Base-by-base conservation (phyloP, 2,113 vertebrate genomes). In the Sula dactylatra region DNA sequence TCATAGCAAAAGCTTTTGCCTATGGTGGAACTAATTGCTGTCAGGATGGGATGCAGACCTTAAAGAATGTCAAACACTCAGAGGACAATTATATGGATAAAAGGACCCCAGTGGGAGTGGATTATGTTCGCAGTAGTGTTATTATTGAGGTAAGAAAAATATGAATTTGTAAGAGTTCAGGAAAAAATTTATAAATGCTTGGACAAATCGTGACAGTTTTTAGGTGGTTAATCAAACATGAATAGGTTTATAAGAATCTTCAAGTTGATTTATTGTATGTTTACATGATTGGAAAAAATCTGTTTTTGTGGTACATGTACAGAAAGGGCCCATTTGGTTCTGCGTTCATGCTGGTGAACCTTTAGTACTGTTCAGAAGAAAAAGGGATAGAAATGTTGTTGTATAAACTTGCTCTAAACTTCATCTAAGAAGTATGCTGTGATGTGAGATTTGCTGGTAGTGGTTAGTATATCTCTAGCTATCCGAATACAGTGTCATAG, bases 1-100 rank as follows among this genome's bases (percentile, higher is more conserved):
- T 11, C 93, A 66, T 14, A 99, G 99, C 99, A 65, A 99, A 99
- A 91, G 99, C 99, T 58, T 98, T 99, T 64, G 99, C 99, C 67
- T 99, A 99, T 13, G 98, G 98, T 91, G 98, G 98, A 62, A 97
- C 97, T 9, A 98, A 86, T 80, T 99, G 99, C 92, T 99, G 99
- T 61, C 97, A 97, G 34, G 98, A 98, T 8, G 98, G 98, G 82
- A 77, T 98, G 66, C 98, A 98, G 64, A 64, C 95, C 21, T 79
- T 94, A 8, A 99, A 98, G 96, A 93, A 86, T 26, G 64, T 91
- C 90, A 99, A 97, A 72, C 96, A 95, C 76, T 25, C 67, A 0
- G 98, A 98, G 50, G 99, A 99, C 26, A 77, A 85, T 16, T 96
- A 97, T 2, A 0, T 64, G 20, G 99, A 99, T 74, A 97, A 71